Evolutionary conservation across 2,797 vertebrate genomes (phyloP), one percentile per base, ranked within the genome.

Genomic region (Tokudaia muenninki): DNA sequence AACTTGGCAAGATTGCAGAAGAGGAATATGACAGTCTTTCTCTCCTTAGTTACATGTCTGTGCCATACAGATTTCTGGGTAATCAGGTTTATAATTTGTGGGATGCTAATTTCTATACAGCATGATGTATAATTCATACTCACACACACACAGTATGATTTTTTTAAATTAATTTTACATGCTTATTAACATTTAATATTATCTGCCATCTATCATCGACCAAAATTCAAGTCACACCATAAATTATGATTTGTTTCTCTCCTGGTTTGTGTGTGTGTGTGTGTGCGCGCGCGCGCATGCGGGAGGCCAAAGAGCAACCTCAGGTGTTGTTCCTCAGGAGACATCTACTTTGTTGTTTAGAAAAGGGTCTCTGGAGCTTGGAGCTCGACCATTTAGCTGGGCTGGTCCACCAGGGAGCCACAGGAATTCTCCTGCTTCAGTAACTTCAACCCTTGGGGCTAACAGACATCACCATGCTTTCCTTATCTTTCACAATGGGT

Each of bases 131-230:
- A 65, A 44, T 57, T 41, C 41, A 47, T 13, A 61, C 37, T 29
- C 14, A 74, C 14, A 84, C 47, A 79, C 12, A 52, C 3, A 78
- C 2, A 44, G 37, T 2, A 22, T 17, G 11, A 86, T 41, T 75
- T 70, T 75, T 87, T 96, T n/a, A 59, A 78, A 87, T 70, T 63
- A 81, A 91, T 22, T 92, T 89, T 24, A 67, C 50, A 86, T 93
- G 57, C 83, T 65, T 47, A 67, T 87, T 90, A 87, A 59, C 26
- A 92, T 26, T 94, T 87, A 75, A 52, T 61, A 74, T 29, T 83
- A 55, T n/a, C 57, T 70, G 26, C 44, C 75, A 72, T 57, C 44
- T 90, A 89, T 92, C 16, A 55, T 26, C 57, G 74, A 37, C 26
- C 22, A 50, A 90, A 72, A 72, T 78, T 72, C 34, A 92, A 91